These are phyloP conservation scores for Drosophila paramelanica DNA, from an alignment of 2,888 invertebrate genomes.

Conservation along the genomic window DNA sequence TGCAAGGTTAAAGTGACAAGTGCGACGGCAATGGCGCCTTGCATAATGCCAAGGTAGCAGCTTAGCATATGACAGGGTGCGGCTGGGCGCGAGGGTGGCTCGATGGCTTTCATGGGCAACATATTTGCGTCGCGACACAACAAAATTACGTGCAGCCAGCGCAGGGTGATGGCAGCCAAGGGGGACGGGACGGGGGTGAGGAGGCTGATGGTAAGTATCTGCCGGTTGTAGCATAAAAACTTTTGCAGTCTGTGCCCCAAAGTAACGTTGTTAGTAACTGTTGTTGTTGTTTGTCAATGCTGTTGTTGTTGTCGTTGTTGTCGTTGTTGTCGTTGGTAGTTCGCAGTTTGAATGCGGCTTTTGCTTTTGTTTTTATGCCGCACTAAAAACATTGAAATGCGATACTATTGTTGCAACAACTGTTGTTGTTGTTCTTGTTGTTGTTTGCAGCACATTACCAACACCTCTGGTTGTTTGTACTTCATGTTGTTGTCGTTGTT, in stretches of 20 bases:
- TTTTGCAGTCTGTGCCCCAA: slow-evolving; percentile 67
- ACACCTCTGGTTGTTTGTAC: slow-evolving; percentile 59
- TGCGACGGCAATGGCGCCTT: slow-evolving; percentile 75
- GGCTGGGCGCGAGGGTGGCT: slow-evolving; percentile 22
- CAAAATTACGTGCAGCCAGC: slow-evolving; percentile 74
- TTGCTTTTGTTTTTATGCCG: slow-evolving; percentile 78
- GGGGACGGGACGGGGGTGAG: not conserved
- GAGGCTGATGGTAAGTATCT: slow-evolving; percentile 46
- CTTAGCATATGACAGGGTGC: slow-evolving; percentile 23
- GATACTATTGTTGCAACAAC: slow-evolving; percentile 76
- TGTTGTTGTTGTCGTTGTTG: slow-evolving; percentile 29
- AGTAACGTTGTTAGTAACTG: slow-evolving; percentile 40
- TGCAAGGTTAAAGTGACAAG: slow-evolving; percentile 81
- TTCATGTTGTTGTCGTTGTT: slow-evolving; percentile 7
- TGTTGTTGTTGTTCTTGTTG: slow-evolving; percentile 45
- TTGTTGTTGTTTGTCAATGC: slow-evolving; percentile 41
- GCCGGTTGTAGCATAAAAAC: slow-evolving; percentile 63
- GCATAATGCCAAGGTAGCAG: slow-evolving; percentile 72
- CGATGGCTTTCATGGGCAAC: slow-evolving; percentile 63
- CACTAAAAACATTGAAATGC: slow-evolving; percentile 78
- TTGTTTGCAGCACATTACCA: slow-evolving; percentile 65
- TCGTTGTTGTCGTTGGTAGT: slow-evolving; percentile 56
- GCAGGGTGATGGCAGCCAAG: not conserved
- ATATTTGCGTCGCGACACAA: slow-evolving; percentile 80
- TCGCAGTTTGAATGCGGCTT: slow-evolving; percentile 75